phyloP scores from a whole-genome alignment of 2,888 invertebrate genomes.

The Campoletis raptor region DNA sequence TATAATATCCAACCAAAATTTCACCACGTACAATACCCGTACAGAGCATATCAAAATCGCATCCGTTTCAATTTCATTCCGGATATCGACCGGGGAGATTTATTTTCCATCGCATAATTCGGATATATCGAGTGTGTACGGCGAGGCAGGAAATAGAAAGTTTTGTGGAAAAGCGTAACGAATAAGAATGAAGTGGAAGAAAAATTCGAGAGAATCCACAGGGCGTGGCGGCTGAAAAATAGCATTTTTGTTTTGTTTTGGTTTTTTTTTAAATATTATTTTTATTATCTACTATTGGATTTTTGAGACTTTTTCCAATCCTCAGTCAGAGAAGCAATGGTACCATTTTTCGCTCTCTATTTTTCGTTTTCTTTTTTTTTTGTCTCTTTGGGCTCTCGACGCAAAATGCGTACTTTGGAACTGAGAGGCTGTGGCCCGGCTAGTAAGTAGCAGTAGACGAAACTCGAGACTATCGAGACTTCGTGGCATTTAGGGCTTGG shows the following conservation, averaged over 20 bases:
- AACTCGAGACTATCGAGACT: constrained; percentile 68
- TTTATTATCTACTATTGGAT: not conserved
- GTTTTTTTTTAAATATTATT: not conserved
- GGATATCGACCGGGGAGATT: constrained; percentile 64
- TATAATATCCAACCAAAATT: not conserved
- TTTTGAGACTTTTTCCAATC: not conserved
- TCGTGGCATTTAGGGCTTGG: constrained; percentile 65
- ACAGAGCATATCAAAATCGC: constrained; percentile 22
- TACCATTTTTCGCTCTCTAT: not conserved
- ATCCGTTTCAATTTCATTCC: constrained; percentile 64
- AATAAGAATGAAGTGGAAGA: not conserved
- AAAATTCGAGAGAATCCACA: constrained; percentile 11
- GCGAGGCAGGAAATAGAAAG: constrained; percentile 50
- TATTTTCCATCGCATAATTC: constrained; percentile 28
- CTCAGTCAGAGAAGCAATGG: not conserved
- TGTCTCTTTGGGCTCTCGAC: not conserved
- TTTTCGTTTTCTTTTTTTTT: not conserved
- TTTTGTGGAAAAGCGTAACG: not conserved
- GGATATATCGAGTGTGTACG: constrained; percentile 8
- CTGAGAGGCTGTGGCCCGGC: constrained; percentile 35
- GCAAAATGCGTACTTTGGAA: constrained; percentile 23
- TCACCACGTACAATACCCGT: not conserved
- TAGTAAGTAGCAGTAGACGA: constrained; percentile 51
- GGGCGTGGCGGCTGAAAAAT: constrained; percentile 18
- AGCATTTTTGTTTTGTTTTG: not conserved